Evolutionary conservation across 2,797 vertebrate species (phyloP).

Genomic region (Myotis daubentonii): DNA sequence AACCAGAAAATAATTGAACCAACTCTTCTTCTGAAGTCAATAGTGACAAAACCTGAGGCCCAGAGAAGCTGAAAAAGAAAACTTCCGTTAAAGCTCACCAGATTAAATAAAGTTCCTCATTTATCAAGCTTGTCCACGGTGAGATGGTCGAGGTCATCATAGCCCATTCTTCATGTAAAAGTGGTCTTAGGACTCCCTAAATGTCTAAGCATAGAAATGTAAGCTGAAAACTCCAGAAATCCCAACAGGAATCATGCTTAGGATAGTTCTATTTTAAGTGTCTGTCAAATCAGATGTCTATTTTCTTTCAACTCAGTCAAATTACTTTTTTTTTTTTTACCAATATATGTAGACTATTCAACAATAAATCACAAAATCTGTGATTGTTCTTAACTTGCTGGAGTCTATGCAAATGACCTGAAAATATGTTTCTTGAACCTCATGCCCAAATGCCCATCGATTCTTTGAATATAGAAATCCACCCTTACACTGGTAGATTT

Average conservation of each 20-base stretch:
- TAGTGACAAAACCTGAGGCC: not conserved
- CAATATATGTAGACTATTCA: not conserved
- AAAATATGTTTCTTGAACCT: not conserved
- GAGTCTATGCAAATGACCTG: not conserved
- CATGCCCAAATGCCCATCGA: not conserved
- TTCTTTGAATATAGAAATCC: not conserved
- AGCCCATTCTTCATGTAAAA: not conserved
- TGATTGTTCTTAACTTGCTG: not conserved
- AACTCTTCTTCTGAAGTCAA: not conserved
- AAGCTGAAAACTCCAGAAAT: not conserved
- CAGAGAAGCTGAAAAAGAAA: not conserved
- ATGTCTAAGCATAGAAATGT: not conserved
- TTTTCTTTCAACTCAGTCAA: not conserved
- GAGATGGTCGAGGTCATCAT: not conserved
- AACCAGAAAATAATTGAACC: not conserved
- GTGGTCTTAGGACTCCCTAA: not conserved
- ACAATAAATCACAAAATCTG: not conserved
- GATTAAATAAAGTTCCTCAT: not conserved
- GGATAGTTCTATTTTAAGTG: not conserved
- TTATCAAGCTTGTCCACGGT: not conserved
- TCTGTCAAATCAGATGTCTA: not conserved
- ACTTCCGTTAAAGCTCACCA: not conserved
- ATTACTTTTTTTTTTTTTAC: not conserved
- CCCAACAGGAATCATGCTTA: not conserved
- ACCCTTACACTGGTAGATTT: not conserved